phyloP scores from a whole-genome alignment of 2,113 vertebrate species.

The Daubentonia madagascariensis region DNA sequence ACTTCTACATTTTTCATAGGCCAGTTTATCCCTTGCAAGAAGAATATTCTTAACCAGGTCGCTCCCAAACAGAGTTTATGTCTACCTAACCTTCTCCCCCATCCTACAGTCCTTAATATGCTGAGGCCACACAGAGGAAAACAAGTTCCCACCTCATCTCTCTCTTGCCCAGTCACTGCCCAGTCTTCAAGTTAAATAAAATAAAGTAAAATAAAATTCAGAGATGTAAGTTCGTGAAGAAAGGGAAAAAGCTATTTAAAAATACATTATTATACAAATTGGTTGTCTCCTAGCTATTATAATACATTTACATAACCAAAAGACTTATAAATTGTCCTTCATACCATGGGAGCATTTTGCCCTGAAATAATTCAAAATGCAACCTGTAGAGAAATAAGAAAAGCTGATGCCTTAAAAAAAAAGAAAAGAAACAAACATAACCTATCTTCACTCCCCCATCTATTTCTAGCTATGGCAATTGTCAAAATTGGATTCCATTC shows the following conservation, averaged over 20 bases:
- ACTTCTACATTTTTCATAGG: neutral
- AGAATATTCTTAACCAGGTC: neutral
- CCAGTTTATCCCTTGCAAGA: neutral
- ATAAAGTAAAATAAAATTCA: neutral
- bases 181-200: neutral
- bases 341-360: neutral
- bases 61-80: neutral
- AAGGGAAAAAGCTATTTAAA: slow-evolving; percentile 20
- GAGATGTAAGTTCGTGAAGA: neutral
- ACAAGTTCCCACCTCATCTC: neutral
- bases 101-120: neutral
- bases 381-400: slow-evolving; percentile 27
- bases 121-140: neutral
- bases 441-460: neutral
- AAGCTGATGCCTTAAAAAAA: neutral
- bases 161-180: neutral
- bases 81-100: fast-evolving
- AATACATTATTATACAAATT: slow-evolving; percentile 21
- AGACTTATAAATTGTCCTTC: neutral
- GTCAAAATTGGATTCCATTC: neutral
- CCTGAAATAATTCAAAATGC: neutral
- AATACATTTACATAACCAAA: neutral
- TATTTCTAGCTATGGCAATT: neutral
- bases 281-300: neutral
- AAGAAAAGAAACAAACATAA: neutral